Evolutionary conservation across 2,113 vertebrate species (phyloP).

Genomic region (Peromyscus maniculatus): DNA sequence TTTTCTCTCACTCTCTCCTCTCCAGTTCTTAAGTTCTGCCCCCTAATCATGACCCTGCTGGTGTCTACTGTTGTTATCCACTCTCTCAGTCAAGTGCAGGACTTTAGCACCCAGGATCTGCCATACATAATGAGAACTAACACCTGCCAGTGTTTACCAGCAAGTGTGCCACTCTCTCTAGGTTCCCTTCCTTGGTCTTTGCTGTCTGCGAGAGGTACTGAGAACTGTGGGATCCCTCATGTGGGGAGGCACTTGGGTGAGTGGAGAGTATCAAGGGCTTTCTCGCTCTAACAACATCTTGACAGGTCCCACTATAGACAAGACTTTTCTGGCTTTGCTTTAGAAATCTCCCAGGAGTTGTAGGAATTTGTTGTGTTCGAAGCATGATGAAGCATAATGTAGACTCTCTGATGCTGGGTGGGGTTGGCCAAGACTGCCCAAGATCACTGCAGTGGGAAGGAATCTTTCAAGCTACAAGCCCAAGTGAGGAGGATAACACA

Average conservation of each 20-base stretch:
- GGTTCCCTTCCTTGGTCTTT: neutral
- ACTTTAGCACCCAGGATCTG: neutral
- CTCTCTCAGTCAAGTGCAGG: neutral
- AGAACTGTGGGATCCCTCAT: neutral
- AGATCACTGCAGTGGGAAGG: neutral
- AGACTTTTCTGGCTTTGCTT: conserved; percentile 8
- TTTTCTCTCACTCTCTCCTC: neutral
- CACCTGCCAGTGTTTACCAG: neutral
- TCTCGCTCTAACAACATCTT: neutral
- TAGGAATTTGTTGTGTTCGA: neutral
- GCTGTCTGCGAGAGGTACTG: neutral
- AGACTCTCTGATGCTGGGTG: neutral
- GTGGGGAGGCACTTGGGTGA: neutral
- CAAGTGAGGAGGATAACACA: neutral
- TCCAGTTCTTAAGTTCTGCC: neutral
- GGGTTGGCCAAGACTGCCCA: neutral
- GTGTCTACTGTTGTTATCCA: neutral
- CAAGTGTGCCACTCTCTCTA: neutral
- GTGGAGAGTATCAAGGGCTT: neutral
- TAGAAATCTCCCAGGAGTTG: neutral
- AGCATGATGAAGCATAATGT: neutral
- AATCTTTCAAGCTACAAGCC: neutral
- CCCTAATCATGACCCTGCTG: neutral
- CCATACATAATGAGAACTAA: neutral
- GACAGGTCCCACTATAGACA: neutral